A percentile compares a stretch with the other conserved stretches of the same genome.
phyloP scores from a whole-genome alignment of 2,888 invertebrate species.

The Pollenia labialis region DNA sequence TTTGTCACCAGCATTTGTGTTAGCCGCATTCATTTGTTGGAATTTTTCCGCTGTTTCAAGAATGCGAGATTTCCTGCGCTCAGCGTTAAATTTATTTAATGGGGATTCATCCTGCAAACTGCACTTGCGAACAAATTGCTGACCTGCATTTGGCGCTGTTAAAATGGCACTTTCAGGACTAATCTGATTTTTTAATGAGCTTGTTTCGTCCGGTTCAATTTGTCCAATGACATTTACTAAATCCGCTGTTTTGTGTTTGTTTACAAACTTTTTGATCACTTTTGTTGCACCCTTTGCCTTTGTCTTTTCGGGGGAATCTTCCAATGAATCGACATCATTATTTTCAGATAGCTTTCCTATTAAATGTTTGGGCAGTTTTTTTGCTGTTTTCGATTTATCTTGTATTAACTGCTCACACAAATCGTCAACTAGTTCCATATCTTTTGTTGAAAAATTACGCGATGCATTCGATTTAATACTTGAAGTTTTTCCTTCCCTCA shows the following conservation, averaged over 20 bases:
- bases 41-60: conserved; percentile 90
- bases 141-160: conserved; percentile 39
- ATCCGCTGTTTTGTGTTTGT: conserved; percentile 84
- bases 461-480: conserved; percentile 48
- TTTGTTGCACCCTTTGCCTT: conserved; percentile 83
- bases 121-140: conserved; percentile 81
- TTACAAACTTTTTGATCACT: conserved; percentile 84
- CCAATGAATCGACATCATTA: conserved; percentile 79
- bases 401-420: conserved; percentile 81
- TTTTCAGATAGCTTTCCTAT: conserved; percentile 75
- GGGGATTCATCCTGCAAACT: conserved; percentile 83
- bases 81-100: conserved; percentile 84
- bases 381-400: conserved; percentile 47
- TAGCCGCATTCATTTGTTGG: conserved; percentile 85
- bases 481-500: conserved; percentile 75
- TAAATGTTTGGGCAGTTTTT: neutral
- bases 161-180: conserved; percentile 18
- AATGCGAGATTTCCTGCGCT: conserved; percentile 88
- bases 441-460: conserved; percentile 77
- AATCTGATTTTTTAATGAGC: conserved; percentile 28
- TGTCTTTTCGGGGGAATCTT: conserved; percentile 80
- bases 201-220: conserved; percentile 66
- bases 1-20: conserved; percentile 84
- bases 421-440: conserved; percentile 81
- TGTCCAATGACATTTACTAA: conserved; percentile 82